phyloP scores from a whole-genome alignment of 2,888 invertebrate genomes.

The Diarsia rubi region DNA sequence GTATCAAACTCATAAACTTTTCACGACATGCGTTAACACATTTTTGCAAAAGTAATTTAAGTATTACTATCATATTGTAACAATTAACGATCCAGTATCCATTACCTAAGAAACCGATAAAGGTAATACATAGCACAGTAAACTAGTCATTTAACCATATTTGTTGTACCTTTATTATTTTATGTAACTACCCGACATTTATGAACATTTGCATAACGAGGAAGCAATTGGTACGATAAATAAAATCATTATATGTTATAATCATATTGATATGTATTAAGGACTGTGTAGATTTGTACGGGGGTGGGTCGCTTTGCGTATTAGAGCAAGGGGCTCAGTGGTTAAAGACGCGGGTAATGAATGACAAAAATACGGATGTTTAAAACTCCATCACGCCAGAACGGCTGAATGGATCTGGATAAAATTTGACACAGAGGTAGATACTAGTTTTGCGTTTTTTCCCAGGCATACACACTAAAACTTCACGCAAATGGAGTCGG shows the following conservation, averaged over 20 bases:
- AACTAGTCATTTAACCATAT: conserved; percentile 45
- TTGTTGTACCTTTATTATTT: conserved; percentile 58
- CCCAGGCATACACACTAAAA: too few relatives aligned
- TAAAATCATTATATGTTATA: conserved; percentile 62
- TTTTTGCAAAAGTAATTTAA: conserved; percentile 4
- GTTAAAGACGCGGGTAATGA: too few relatives aligned
- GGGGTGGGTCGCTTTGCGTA: too few relatives aligned
- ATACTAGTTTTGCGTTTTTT: too few relatives aligned
- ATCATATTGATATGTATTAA: conserved; percentile 46
- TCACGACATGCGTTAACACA: not conserved
- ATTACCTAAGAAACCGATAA: conserved; percentile 17
- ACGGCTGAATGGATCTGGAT: too few relatives aligned
- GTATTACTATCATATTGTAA: not conserved
- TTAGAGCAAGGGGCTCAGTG: too few relatives aligned
- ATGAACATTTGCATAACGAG: conserved; percentile 63
- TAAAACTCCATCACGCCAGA: too few relatives aligned
- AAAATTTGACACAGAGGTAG: too few relatives aligned
- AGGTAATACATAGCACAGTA: conserved; percentile 15
- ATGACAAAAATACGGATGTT: too few relatives aligned
- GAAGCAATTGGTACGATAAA: conserved; percentile 62
- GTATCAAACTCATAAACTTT: not conserved
- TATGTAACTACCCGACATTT: conserved; percentile 56
- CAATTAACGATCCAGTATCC: not conserved
- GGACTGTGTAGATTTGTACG: conserved; percentile 20
- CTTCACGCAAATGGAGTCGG: too few relatives aligned